A percentile compares a stretch with the other conserved stretches of the same genome.
Evolutionary conservation across 1,140 invertebrate genomes (phyloP).

Genomic region (Drosophila subobscura): DNA sequence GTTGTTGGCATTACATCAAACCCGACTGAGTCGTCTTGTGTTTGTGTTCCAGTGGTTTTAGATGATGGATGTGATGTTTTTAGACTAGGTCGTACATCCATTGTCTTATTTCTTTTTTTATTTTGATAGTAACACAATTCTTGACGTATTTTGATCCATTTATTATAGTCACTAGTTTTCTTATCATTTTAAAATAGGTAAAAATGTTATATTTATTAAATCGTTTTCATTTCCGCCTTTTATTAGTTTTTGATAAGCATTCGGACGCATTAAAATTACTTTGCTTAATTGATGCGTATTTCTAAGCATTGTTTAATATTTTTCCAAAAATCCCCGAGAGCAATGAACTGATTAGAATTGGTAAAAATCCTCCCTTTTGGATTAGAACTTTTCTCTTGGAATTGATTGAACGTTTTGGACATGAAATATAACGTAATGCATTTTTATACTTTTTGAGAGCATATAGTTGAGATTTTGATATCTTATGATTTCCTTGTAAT

Average conservation of each 20-base stretch:
- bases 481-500: not conserved
- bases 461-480: not conserved
- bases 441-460: constrained; percentile 8
- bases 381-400: not conserved
- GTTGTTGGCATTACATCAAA: too few relatives aligned
- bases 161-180: constrained; percentile 11
- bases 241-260: too few relatives aligned
- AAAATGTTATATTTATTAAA: too few relatives aligned
- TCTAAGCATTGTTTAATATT: not conserved
- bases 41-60: not conserved
- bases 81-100: too few relatives aligned
- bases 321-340: constrained; percentile 3
- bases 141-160: constrained; percentile 10
- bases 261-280: too few relatives aligned
- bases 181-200: too few relatives aligned
- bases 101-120: not conserved
- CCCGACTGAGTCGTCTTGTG: not conserved
- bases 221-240: too few relatives aligned
- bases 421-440: constrained; percentile 11
- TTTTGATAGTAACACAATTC: constrained; percentile 1
- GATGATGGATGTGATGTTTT: not conserved
- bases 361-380: not conserved
- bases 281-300: too few relatives aligned
- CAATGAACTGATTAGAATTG: not conserved
- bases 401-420: not conserved